A percentile compares a stretch with the other conserved stretches of the same genome.
Evolutionary conservation across 1,140 invertebrate genomes (phyloP).

Genomic region (Rhyzopertha dominica): DNA sequence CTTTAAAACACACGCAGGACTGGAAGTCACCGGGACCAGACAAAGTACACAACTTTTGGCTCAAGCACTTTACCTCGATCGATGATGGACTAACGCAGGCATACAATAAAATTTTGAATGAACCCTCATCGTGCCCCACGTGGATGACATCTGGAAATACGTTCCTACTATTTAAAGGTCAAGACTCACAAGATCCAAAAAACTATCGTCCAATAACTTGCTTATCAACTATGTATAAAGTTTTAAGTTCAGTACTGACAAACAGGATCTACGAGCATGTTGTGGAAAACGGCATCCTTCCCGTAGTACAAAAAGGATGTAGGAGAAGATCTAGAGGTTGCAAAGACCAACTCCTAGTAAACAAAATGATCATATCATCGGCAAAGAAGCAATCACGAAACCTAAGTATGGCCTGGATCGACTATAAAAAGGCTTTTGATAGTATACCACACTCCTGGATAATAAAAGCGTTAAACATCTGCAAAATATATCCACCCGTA

Average conservation of each 20-base stretch:
- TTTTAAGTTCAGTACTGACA: slow-evolving; percentile 21
- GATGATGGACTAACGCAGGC: slow-evolving; percentile 11
- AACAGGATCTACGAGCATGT: slow-evolving; percentile 20
- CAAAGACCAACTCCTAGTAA: slow-evolving; percentile 29
- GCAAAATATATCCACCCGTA: slow-evolving; percentile 5
- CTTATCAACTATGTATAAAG: slow-evolving; percentile 27
- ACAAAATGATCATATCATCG: slow-evolving; percentile 13
- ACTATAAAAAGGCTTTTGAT: slow-evolving; percentile 15
- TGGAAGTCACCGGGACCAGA: slow-evolving; percentile 16
- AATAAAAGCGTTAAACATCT: slow-evolving; percentile 1
- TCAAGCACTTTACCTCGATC: slow-evolving; percentile 19
- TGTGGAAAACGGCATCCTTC: slow-evolving; percentile 16
- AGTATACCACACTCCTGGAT: slow-evolving; percentile 16
- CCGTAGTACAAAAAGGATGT: slow-evolving; percentile 29
- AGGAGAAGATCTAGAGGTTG: slow-evolving; percentile 21
- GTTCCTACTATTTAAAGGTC: slow-evolving; percentile 26
- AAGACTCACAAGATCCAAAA: slow-evolving; percentile 18
- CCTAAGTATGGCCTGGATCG: slow-evolving; percentile 7
- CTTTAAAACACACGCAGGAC: slow-evolving; percentile 16
- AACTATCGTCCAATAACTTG: slow-evolving; percentile 33
- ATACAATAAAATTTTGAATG: slow-evolving; percentile 16
- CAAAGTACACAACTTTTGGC: slow-evolving; percentile 24
- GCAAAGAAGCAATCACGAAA: slow-evolving; percentile 7
- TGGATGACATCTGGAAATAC: slow-evolving; percentile 22
- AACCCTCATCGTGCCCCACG: slow-evolving; percentile 9